Evolutionary conservation across 2,888 invertebrate species (phyloP).

Genomic region (Seira ritae): DNA sequence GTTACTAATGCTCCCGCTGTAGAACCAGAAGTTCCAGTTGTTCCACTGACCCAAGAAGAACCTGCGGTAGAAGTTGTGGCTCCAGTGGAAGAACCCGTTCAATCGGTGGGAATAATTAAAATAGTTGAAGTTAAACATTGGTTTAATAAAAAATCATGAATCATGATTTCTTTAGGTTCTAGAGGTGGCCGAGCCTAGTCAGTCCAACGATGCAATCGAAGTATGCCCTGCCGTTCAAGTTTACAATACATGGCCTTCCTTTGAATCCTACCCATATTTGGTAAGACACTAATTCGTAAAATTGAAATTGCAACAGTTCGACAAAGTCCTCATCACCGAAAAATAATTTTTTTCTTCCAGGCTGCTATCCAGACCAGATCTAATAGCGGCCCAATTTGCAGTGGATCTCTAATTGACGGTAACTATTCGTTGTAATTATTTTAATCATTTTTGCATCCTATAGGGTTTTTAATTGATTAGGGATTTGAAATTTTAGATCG

Average conservation of each 20-base stretch:
- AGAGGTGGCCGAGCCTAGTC: no score
- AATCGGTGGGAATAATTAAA: background rate
- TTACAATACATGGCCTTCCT: constrained; percentile 66
- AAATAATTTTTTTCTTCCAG: no score
- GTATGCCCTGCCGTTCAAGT: constrained; percentile 53
- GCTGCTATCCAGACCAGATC: constrained; percentile 62
- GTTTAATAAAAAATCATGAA: background rate
- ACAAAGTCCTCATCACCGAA: no score
- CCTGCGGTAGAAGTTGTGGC: constrained; percentile 2
- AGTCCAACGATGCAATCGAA: constrained; percentile 27
- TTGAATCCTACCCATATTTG: constrained; percentile 66
- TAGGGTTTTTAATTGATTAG: background rate
- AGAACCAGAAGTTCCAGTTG: constrained; percentile 12
- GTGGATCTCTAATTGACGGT: constrained; percentile 63
- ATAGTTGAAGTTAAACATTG: background rate
- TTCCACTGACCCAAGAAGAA: background rate
- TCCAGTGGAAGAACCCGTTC: background rate
- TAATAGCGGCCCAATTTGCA: constrained; percentile 66
- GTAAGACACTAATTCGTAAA: no score
- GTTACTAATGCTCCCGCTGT: background rate
- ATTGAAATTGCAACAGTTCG: no score
- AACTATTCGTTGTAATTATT: constrained; percentile 4
- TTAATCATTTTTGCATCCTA: background rate
- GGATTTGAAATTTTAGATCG: constrained; percentile 29
- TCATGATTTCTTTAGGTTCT: no score